phyloP scores from a whole-genome alignment of 2,888 invertebrate genomes.

The Drosophila merina region DNA sequence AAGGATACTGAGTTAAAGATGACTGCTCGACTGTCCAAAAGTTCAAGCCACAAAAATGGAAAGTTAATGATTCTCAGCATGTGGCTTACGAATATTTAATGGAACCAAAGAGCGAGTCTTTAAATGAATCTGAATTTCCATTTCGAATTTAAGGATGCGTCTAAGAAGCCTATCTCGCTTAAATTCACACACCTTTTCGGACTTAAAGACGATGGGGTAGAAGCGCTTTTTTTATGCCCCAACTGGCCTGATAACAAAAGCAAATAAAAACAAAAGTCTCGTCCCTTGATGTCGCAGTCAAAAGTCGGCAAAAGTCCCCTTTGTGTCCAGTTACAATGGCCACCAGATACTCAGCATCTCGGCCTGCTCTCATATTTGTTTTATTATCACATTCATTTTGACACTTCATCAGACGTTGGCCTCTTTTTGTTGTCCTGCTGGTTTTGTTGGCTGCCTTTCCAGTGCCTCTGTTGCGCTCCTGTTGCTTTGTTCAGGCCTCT shows the following conservation, averaged over 20 bases:
- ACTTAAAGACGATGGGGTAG: not conserved
- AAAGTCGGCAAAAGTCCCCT: conserved; percentile 49
- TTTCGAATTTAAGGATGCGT: no score
- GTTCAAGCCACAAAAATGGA: conserved; percentile 48
- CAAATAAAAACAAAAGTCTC: conserved; percentile 56
- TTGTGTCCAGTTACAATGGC: conserved; percentile 51
- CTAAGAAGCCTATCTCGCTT: not conserved
- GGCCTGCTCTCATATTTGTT: conserved; percentile 58
- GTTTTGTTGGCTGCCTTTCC: conserved; percentile 20
- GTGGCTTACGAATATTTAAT: conserved; percentile 3
- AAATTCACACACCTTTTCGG: not conserved
- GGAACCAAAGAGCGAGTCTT: not conserved
- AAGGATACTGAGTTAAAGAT: conserved; percentile 20
- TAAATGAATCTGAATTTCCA: not conserved
- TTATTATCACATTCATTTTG: conserved; percentile 77
- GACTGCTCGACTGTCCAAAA: conserved; percentile 37
- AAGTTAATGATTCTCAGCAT: conserved; percentile 49
- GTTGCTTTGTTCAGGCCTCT: conserved; percentile 40
- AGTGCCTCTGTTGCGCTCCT: conserved; percentile 20
- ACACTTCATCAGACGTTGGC: conserved; percentile 80
- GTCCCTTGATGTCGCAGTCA: conserved; percentile 38
- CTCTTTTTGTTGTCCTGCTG: conserved; percentile 54
- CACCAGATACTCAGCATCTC: conserved; percentile 32
- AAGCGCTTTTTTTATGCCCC: not conserved
- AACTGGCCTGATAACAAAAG: conserved; percentile 13